These are phyloP conservation scores for Drosophila mojavensis DNA, from an alignment of 1,140 invertebrate species.

Conservation along the genomic window DNA sequence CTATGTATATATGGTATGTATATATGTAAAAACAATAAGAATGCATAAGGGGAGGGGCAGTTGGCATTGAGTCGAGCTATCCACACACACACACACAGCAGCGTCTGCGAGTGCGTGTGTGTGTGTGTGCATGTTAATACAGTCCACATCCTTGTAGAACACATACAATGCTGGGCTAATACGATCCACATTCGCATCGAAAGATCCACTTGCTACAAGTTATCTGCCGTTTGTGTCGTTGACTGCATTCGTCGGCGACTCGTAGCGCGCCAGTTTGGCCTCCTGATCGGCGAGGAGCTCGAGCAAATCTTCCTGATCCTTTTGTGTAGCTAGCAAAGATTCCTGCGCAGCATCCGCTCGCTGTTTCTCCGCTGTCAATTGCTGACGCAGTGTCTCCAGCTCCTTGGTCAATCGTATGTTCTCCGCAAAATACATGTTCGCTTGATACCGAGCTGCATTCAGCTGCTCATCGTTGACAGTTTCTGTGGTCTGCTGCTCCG, in stretches of 20 bases:
- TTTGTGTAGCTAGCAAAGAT: slow-evolving; percentile 89
- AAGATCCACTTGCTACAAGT: slow-evolving; percentile 18
- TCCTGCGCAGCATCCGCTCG: slow-evolving; percentile 48
- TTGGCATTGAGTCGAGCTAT: slow-evolving; percentile 27
- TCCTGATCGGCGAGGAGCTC: slow-evolving; percentile 91
- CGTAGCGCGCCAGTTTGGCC: slow-evolving; percentile 69
- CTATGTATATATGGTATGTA: slow-evolving; percentile 25
- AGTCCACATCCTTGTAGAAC: not conserved
- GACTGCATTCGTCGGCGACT: slow-evolving; percentile 17
- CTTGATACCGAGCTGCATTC: slow-evolving; percentile 70
- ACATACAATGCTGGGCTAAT: not conserved
- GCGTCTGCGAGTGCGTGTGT: not conserved
- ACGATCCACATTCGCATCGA: not conserved
- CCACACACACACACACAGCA: not conserved
- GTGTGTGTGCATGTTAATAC: not conserved
- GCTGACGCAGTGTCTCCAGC: slow-evolving; percentile 72
- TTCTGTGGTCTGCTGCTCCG: slow-evolving; percentile 21
- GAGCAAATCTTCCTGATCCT: slow-evolving; percentile 96
- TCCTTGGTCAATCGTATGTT: slow-evolving; percentile 83
- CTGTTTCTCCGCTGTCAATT: slow-evolving; percentile 58
- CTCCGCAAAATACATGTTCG: slow-evolving; percentile 77
- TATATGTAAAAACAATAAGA: slow-evolving; percentile 42
- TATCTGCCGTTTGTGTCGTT: slow-evolving; percentile 49
- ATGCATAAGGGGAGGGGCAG: slow-evolving; percentile 35
- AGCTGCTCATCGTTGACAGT: slow-evolving; percentile 51